Base-by-base conservation (phyloP, 2,888 invertebrate genomes). In the Eilema sororculum region DNA sequence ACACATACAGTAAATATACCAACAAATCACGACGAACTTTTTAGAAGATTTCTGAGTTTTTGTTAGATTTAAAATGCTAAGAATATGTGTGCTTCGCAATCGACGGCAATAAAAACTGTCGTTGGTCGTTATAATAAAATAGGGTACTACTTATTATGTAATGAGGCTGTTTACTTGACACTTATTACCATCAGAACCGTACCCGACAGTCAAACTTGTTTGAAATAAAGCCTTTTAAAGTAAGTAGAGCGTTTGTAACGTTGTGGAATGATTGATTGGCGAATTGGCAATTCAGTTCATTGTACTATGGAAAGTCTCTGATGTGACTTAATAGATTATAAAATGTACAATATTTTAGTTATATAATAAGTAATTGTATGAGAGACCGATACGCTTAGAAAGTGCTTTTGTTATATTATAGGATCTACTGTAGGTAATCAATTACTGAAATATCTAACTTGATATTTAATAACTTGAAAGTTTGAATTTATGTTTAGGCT, bases 91-190 rank as follows among this genome's bases (percentile, higher is more conserved):
- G 71, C 73, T 78, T 80, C 78, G 71, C 72, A 65, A 75, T 71
- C 65, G 79, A 65, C 69, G 72, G 78, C 74, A 77, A 80, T 80
- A 81, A 80, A 80, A 74, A 67, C 58, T 69, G 76, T 73, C 65
- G 69, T 65, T 72, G 76, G 81, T 76, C 81, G 78, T 80, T 81
- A 78, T 71, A 72, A 68, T 79, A 78, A 81, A 74, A 78, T 80
- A 80, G 81, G 68, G 73, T 67, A 72, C 73, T 70, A 74, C 79
- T 79, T 80, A 73, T 78, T 81, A 66, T 72, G 69, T 81, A 81
- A 80, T 80, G 76, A 80, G 77, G 65, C 75, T 68, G 65, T 79
- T 76, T 71, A 65, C 72, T 74, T 72, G 79, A 77, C 76, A 79
- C 76, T 78, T 75, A 79, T 78, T 73, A 72, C 73, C 67, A 57